Evolutionary conservation across 2,888 invertebrate genomes (phyloP), one percentile per base, ranked within the genome.

Genomic region (Pollenia angustigena): DNA sequence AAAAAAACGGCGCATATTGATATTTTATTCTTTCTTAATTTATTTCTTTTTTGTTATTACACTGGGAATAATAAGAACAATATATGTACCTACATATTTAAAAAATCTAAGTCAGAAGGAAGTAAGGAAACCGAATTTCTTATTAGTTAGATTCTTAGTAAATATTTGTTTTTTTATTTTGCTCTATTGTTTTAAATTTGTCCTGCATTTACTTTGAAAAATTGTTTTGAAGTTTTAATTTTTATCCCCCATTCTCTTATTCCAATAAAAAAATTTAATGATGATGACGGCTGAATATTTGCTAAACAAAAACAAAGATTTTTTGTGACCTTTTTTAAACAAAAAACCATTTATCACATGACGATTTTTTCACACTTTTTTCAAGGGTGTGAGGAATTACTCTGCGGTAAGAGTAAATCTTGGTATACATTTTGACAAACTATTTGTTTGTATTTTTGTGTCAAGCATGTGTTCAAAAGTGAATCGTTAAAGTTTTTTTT

Each of bases 331-430:
- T 44, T 46, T 23, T 44, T 64, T 4, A 46, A 64, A 44, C 16
- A 68, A 48, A 14, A 50, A 68, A 68, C 9, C n/a, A 71, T 71
- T 71, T 44, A 71, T 71, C 18, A 71, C 56, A 11, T 56, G 6
- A 18, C 14, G 16, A 54, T 44, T 71, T 44, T 71, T 44, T 44
- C 12, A 44, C 42, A 56, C 18, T 44, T 56, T 46, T 46, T 56
- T 9, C 6, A 12, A 50, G 1, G n/a, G 0, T 12, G 8, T 23
- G 8, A 18, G 18, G 14, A 32, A 32, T n/a, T 42, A 7, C n/a
- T 68, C 2, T 32, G 11, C 3, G n/a, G n/a, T n/a, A 40, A 14
- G 32, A 68, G 14, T 23, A 44, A 56, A 64, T 64, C 46, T 18
- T 32, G 8, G 4, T 23, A 44, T 7, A 71, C 18, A 14, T 54